Conservation (phyloP, 2,888 invertebrate genomes). For the Bembecia ichneumoniformis region DNA sequence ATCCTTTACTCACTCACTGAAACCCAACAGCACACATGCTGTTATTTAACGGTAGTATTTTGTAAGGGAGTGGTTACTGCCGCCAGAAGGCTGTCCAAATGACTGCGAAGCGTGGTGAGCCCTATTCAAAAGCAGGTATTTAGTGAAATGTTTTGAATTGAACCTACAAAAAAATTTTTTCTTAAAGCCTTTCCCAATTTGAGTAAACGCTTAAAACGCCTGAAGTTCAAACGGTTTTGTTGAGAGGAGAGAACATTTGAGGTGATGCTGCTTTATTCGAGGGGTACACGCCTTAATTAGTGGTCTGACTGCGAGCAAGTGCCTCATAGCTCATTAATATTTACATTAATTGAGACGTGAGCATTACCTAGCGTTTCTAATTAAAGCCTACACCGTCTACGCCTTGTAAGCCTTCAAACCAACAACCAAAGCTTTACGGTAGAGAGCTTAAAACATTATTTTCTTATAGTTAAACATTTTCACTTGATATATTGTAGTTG, state of each 20-base stretch:
- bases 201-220: background rate
- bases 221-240: too few species aligned
- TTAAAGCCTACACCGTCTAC: background rate
- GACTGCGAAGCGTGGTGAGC: too few species aligned
- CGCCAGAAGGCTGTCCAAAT: background rate
- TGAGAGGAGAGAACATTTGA: too few species aligned
- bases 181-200: background rate
- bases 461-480: too few species aligned
- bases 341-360: constrained; percentile 13
- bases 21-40: too few species aligned
- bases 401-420: background rate
- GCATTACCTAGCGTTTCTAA: background rate
- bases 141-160: background rate
- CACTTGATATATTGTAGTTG: too few species aligned
- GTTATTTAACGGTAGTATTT: too few species aligned
- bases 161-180: background rate
- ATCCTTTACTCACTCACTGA: too few species aligned
- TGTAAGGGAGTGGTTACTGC: too few species aligned
- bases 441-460: too few species aligned
- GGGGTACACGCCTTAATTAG: constrained; percentile 16
- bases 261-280: background rate
- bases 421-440: too few species aligned
- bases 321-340: constrained; percentile 24
- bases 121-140: background rate
- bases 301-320: constrained; percentile 16